Base-by-base conservation (phyloP, 2,113 vertebrate genomes). In the Dasyprocta punctata region DNA sequence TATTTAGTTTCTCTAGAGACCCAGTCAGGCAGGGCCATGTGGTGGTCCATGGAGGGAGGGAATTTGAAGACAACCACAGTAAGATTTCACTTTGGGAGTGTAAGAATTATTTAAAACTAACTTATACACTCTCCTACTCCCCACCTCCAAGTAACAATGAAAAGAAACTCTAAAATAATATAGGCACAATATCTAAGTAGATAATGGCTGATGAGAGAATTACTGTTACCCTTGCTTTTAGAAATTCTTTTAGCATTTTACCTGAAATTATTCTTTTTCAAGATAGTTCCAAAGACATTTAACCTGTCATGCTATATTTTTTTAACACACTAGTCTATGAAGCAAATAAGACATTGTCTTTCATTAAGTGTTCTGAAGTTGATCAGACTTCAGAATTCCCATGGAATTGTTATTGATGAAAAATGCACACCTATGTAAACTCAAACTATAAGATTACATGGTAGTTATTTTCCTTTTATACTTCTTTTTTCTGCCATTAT, bases 201-300 rank as follows among this genome's bases (percentile, higher is more conserved):
- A 36, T 36, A 49, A 9, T 78, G 30, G 20, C 54, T 83, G 20
- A 9, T 58, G 81, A 44, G 85, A 81, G 58, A 86, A 86, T 67
- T 75, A 36, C 11, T 95, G 19, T 30, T 75, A 6, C 60, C 26
- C 12, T 93, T 87, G n/a, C 41, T 84, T 71, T 90, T 84, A 78
- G 56, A 63, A 92, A 61, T 80, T 84, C 88, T 94, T 92, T 44
- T 19, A 95, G 12, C 16, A 58, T 95, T 93, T 93, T 73, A 78
- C 44, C 44, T 67, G 36, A 44, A 97, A 47, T 7, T 41, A 0
- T 33, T 84, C 33, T 89, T 94, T 91, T 85, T 90, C 52, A 36
- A 0, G 86, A 13, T 44, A 33, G 41, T 81, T 92, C 36, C 38
- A 44, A 60, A 95, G 65, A 84, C 71, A 77, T 2, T 93, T 92